phyloP scores from a whole-genome alignment of 1,140 invertebrate genomes.

The Steinernema khuongi region DNA sequence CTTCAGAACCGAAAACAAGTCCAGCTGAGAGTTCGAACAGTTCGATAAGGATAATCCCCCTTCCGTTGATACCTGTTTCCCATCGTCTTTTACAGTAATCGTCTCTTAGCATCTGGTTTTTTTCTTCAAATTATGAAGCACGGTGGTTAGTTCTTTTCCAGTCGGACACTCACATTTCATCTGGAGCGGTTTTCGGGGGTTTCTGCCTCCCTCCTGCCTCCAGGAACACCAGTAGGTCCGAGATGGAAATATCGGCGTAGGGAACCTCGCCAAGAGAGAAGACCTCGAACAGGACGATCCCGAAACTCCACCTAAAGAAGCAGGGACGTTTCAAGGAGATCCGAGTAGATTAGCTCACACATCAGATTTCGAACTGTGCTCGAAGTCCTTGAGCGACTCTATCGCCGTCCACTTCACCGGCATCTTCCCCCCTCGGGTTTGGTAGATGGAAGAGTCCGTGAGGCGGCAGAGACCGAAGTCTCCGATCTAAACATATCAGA shows the following conservation, averaged over 20 bases:
- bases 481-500: constrained; percentile 72
- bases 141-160: too few species aligned
- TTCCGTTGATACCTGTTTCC: too few species aligned
- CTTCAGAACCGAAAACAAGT: too few species aligned
- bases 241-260: constrained; percentile 55
- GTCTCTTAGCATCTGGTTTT: too few species aligned
- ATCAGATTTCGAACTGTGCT: constrained; percentile 90
- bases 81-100: too few species aligned
- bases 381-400: constrained; percentile 80
- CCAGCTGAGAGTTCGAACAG: too few species aligned
- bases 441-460: constrained; percentile 85
- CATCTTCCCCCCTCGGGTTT: constrained; percentile 76
- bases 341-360: constrained; percentile 66
- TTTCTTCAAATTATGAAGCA: too few species aligned
- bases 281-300: constrained; percentile 62
- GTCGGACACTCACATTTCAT: neutral
- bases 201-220: constrained; percentile 1
- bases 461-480: constrained; percentile 92
- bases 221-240: constrained; percentile 24
- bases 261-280: constrained; percentile 62
- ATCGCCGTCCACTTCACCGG: constrained; percentile 95
- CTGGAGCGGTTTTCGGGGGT: neutral
- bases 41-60: too few species aligned
- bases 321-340: constrained; percentile 3
- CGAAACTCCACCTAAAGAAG: constrained; percentile 61